Percentiles rank a stretch among this genome's conserved stretches.
Conservation (phyloP, 2,797 vertebrate genomes). For the Enteromius fasciolatus region DNA sequence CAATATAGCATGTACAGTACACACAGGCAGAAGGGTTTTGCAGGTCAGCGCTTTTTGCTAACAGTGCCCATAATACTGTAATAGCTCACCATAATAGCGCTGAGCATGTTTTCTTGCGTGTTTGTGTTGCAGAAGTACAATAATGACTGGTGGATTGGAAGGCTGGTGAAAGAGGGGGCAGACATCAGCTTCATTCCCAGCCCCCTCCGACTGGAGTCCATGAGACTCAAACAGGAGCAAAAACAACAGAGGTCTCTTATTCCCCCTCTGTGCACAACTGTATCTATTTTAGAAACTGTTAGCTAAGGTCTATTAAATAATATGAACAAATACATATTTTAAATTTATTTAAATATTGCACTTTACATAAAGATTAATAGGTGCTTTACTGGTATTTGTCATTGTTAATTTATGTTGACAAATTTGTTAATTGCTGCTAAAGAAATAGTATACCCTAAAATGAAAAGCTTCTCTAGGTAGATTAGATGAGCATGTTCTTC, state of each 20-base stretch:
- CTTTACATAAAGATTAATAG: background rate
- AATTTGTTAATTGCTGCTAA: background rate
- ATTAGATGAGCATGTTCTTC: no score
- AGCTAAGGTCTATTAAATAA: background rate
- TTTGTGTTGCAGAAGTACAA: constrained; percentile 58
- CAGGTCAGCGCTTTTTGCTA: background rate
- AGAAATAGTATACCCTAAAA: background rate
- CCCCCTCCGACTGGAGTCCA: constrained; percentile 92
- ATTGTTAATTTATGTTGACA: background rate
- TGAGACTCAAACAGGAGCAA: constrained; percentile 94
- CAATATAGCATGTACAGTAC: background rate
- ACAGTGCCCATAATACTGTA: background rate
- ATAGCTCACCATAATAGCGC: background rate
- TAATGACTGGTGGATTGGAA: constrained; percentile 83
- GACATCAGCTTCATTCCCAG: constrained; percentile 97
- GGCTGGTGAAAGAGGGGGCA: constrained; percentile 93
- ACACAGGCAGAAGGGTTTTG: background rate
- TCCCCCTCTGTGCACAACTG: background rate
- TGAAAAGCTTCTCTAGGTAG: background rate
- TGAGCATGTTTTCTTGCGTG: constrained; percentile 17
- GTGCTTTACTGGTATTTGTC: background rate
- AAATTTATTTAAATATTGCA: background rate
- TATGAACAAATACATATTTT: background rate
- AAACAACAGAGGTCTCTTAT: constrained; percentile 81
- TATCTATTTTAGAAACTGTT: background rate